phyloP scores from a whole-genome alignment of 2,888 invertebrate species.

The Apamea sordens region DNA sequence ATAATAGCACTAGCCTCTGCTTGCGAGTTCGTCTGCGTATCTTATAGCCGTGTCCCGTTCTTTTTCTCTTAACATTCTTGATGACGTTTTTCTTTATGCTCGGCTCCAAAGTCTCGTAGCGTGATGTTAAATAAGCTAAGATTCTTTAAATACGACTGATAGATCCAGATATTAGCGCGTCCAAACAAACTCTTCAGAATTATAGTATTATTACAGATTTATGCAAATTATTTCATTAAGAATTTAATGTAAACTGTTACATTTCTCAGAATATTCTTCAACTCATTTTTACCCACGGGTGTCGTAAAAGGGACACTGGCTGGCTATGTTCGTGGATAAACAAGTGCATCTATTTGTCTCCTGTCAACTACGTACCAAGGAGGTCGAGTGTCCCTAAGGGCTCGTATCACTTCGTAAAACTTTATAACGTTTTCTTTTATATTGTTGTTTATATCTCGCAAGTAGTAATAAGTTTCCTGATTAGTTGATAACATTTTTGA shows the following conservation, averaged over 20 bases:
- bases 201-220: no score
- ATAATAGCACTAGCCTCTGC: background rate
- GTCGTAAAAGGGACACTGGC: conserved; percentile 9
- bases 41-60: background rate
- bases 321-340: conserved; percentile 2
- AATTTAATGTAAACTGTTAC: background rate
- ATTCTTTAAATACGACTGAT: no score
- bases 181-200: no score
- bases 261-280: background rate
- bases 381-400: conserved; percentile 31
- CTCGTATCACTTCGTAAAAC: conserved; percentile 19
- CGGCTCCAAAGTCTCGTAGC: background rate
- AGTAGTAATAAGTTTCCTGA: background rate
- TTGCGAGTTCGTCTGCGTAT: background rate
- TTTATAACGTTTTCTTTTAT: conserved; percentile 11
- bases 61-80: no score
- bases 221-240: background rate
- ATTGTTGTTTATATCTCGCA: background rate
- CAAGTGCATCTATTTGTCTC: conserved; percentile 44
- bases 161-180: no score
- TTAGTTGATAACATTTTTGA: background rate
- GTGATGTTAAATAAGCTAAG: no score
- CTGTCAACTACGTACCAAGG: conserved; percentile 30
- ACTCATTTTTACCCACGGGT: background rate
- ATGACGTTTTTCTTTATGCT: background rate